A percentile compares a stretch with the other conserved stretches of the same genome.
Conservation (phyloP, 2,113 vertebrate species). For the Pseudorasbora parva region DNA sequence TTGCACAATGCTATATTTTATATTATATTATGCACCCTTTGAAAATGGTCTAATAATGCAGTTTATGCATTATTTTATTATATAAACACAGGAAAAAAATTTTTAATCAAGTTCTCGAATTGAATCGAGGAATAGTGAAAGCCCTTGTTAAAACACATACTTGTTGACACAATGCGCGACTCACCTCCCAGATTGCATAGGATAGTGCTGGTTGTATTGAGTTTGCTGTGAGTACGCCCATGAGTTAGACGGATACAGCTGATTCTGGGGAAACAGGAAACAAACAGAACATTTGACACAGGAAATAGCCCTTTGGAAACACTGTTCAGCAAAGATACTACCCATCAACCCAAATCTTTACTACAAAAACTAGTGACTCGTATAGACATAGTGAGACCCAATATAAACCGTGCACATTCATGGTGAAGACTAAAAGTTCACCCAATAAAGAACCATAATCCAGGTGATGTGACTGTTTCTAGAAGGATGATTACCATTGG, state of each 20-base stretch:
- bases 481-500: slow-evolving; percentile 14
- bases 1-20: too few species aligned
- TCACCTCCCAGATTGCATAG: slow-evolving; percentile 64
- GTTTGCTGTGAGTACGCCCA: slow-evolving; percentile 56
- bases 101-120: neutral
- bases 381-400: neutral
- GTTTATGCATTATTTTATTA: too few species aligned
- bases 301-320: slow-evolving; percentile 13
- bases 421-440: neutral
- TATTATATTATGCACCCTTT: too few species aligned
- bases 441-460: neutral
- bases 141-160: neutral
- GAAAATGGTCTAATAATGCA: too few species aligned
- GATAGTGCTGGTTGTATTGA: slow-evolving; percentile 58
- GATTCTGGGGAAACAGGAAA: slow-evolving; percentile 55
- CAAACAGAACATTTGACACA: slow-evolving; percentile 52
- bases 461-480: slow-evolving; percentile 1
- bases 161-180: neutral
- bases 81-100: too few species aligned
- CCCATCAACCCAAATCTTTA: slow-evolving; percentile 27
- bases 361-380: neutral
- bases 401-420: neutral
- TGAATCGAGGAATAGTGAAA: too few species aligned
- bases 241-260: slow-evolving; percentile 53
- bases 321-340: slow-evolving; percentile 20